A percentile compares a stretch with the other conserved stretches of the same genome.
Evolutionary conservation across 2,113 vertebrate genomes (phyloP).

Genomic region (Regulus satrapa): DNA sequence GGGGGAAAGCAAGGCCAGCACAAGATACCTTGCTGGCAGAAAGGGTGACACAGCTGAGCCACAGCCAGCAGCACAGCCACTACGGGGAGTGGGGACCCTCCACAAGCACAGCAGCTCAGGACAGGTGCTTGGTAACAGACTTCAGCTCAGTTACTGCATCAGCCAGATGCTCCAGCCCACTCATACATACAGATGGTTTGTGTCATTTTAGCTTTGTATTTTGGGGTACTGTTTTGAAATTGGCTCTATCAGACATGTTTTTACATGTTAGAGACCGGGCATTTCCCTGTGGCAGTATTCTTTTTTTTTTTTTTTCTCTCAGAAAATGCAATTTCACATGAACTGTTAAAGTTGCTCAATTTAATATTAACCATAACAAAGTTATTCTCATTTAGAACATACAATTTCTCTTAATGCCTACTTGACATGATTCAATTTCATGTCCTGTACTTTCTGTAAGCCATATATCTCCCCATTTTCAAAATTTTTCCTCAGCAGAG

Average conservation of each 20-base stretch:
- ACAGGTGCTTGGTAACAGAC: background rate
- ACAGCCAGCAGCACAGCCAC: background rate
- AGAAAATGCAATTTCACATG: background rate
- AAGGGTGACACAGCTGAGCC: background rate
- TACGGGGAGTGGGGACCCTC: fast-evolving
- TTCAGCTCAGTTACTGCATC: background rate
- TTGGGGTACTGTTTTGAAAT: background rate
- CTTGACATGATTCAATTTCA: background rate
- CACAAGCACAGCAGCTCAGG: background rate
- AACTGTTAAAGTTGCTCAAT: background rate
- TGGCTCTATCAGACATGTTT: background rate
- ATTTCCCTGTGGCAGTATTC: background rate
- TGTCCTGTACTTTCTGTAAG: background rate
- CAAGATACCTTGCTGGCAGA: background rate
- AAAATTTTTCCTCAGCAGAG: background rate
- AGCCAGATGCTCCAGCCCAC: background rate
- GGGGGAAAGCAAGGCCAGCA: background rate
- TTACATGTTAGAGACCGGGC: background rate
- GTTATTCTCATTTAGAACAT: background rate
- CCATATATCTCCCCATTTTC: background rate
- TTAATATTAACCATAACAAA: background rate
- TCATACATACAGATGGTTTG: background rate
- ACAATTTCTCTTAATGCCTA: background rate
- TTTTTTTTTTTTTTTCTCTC: background rate
- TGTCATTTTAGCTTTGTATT: background rate